Percentiles rank a stretch among this genome's conserved stretches.
These are phyloP conservation scores for Astyanax mexicanus DNA, from an alignment of 2,797 vertebrate species.

Conservation along the genomic window DNA sequence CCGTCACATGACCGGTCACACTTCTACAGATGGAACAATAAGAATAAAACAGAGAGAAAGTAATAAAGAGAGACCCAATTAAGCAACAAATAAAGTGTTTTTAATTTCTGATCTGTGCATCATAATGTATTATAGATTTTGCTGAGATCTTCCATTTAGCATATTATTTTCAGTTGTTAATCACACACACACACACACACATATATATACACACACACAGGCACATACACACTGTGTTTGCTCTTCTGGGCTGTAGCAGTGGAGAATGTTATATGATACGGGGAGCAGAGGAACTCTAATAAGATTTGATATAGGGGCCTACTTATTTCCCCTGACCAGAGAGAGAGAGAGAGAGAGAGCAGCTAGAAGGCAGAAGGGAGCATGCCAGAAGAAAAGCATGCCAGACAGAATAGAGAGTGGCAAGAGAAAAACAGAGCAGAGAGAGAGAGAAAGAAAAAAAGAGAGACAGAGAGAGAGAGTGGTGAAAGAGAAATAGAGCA, in stretches of 20 bases:
- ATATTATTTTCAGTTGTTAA: too few species aligned
- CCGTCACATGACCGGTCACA: slow-evolving; percentile 87
- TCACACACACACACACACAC: neutral
- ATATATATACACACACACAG: too few species aligned
- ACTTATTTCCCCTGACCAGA: neutral
- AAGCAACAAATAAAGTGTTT: too few species aligned
- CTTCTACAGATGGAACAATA: slow-evolving; percentile 74
- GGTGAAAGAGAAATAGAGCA: too few species aligned
- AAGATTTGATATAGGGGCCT: neutral
- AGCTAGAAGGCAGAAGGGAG: too few species aligned
- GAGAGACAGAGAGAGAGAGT: neutral
- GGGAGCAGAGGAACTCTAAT: neutral
- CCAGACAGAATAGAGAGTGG: too few species aligned
- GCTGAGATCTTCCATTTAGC: too few species aligned
- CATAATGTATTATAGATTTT: too few species aligned
- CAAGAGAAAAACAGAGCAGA: too few species aligned
- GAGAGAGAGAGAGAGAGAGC: neutral
- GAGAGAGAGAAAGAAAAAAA: neutral
- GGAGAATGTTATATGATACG: neutral
- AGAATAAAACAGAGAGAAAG: neutral
- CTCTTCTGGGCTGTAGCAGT: neutral
- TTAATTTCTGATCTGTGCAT: too few species aligned
- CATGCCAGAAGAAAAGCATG: too few species aligned
- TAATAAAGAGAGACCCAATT: slow-evolving; percentile 24
- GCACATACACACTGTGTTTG: neutral